Evolutionary conservation across 2,113 vertebrate genomes (phyloP).

Genomic region (Geococcyx californianus): DNA sequence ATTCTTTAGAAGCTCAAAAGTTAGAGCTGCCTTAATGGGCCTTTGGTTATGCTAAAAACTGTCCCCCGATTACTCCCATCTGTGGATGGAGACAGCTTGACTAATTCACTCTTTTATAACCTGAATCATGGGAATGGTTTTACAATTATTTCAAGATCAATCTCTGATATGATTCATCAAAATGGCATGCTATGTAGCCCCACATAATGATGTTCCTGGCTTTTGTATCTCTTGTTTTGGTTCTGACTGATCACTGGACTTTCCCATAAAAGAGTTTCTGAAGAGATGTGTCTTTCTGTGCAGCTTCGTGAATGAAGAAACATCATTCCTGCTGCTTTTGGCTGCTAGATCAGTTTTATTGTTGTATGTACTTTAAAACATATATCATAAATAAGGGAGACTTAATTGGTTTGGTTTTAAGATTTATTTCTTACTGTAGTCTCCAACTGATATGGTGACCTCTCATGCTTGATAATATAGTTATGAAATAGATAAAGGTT

Average conservation of each 20-base stretch:
- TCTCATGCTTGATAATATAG: not conserved
- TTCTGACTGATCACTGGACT: slow-evolving; percentile 15
- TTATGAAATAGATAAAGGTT: not conserved
- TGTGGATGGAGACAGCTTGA: slow-evolving; percentile 9
- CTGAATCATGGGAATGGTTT: slow-evolving; percentile 65
- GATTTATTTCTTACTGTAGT: not conserved
- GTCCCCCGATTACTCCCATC: not conserved
- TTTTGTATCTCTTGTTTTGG: slow-evolving; percentile 53
- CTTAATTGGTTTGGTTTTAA: not conserved
- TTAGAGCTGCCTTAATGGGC: slow-evolving; percentile 44
- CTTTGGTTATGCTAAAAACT: slow-evolving; percentile 56
- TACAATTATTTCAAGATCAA: slow-evolving; percentile 57
- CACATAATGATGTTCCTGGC: slow-evolving; percentile 43
- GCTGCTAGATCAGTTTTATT: not conserved
- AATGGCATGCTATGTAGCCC: not conserved
- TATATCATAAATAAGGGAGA: not conserved
- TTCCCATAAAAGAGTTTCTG: slow-evolving; percentile 39
- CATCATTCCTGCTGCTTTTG: not conserved
- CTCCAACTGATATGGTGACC: not conserved
- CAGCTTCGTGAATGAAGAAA: slow-evolving; percentile 36
- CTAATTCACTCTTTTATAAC: slow-evolving; percentile 48
- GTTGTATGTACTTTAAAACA: not conserved
- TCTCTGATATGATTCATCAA: slow-evolving; percentile 53
- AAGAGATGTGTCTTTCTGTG: slow-evolving; percentile 24
- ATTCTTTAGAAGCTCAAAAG: slow-evolving; percentile 42